Evolutionary conservation across 2,888 invertebrate genomes (phyloP), one percentile per base, ranked within the genome.

Genomic region (Griposia aprilina): DNA sequence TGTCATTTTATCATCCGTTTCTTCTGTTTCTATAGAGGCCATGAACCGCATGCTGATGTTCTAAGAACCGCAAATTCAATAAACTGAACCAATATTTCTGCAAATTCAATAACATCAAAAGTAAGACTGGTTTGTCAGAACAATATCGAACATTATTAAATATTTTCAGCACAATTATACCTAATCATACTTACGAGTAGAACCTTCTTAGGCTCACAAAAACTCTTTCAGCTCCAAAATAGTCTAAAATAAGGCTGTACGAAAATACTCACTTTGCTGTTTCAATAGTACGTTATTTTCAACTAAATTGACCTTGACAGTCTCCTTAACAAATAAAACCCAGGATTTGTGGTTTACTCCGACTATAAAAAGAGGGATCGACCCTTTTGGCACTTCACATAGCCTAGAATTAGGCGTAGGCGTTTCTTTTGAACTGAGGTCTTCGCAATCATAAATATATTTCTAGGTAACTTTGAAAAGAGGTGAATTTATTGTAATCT

Each of bases 381-480:
- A 84, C 75, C 87, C 73, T 87, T 77, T 77, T 41, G 52, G 57
- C 63, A 65, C 76, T 76, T 74, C 36, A 23, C 50, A 68, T 76
- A 48, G 67, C 26, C 63, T 81, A 57, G 71, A 62, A 70, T 84
- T 76, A 69, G 36, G 36, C 70, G 65, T 36, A 52, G 52, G 63
- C 71, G 26, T 72, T 55, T 50, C 72, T 77, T 52, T 65, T 67
- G 70, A 71, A 30, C 50, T 45, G 23, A 26, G 84, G 36, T 75
- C 30, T 70, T 17, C 5, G 48, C n/a, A n/a, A 67, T 66, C 68
- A 68, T 68, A 67, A 82, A 82, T 82, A 67, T 30, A 45, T 63
- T 66, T 50, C 57, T 48, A 72, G n/a, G n/a, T 30, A 59, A 63
- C 67, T 76, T 36, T 70, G 59, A 59, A 76, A 63, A 66, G 82